Percentiles rank a stretch among this genome's conserved stretches.
These are phyloP conservation scores for Melolontha melolontha DNA, from an alignment of 2,888 invertebrate species.

Conservation along the genomic window DNA sequence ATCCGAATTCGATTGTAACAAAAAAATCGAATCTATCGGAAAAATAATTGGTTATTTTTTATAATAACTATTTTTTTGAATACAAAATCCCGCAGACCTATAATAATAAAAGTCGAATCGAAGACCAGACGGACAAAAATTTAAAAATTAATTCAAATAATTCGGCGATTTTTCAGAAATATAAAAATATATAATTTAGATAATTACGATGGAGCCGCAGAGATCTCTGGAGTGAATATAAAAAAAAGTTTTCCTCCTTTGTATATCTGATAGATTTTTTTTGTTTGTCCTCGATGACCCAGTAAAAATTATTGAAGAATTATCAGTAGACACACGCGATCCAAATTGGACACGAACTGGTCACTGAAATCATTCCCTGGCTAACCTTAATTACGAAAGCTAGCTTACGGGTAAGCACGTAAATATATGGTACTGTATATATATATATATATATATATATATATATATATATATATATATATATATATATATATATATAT, in stretches of 20 bases:
- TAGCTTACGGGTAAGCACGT: conserved; percentile 39
- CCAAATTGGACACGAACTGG: conserved; percentile 58
- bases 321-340: conserved; percentile 60
- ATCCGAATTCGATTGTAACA: conserved; percentile 20
- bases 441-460: too few species aligned
- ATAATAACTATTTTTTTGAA: conserved; percentile 31
- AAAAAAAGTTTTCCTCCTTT: conserved; percentile 53
- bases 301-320: conserved; percentile 61
- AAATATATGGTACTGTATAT: conserved; percentile 3
- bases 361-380: conserved; percentile 42
- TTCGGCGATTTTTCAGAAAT: conserved; percentile 54
- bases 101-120: conserved; percentile 38
- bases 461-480: too few species aligned
- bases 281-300: conserved; percentile 60
- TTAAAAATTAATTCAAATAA: conserved; percentile 59
- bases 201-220: conserved; percentile 54
- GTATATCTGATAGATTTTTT: conserved; percentile 51
- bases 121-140: conserved; percentile 49
- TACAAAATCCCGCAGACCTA: conserved; percentile 14
- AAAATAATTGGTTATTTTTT: conserved; percentile 22
- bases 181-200: conserved; percentile 61
- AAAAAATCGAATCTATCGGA: conserved; percentile 20
- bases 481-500: too few species aligned
- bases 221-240: conserved; percentile 48
- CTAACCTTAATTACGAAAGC: conserved; percentile 44